These are phyloP conservation scores for Leucoraja erinaceus DNA, from an alignment of 2,113 vertebrate species.

Conservation along the genomic window DNA sequence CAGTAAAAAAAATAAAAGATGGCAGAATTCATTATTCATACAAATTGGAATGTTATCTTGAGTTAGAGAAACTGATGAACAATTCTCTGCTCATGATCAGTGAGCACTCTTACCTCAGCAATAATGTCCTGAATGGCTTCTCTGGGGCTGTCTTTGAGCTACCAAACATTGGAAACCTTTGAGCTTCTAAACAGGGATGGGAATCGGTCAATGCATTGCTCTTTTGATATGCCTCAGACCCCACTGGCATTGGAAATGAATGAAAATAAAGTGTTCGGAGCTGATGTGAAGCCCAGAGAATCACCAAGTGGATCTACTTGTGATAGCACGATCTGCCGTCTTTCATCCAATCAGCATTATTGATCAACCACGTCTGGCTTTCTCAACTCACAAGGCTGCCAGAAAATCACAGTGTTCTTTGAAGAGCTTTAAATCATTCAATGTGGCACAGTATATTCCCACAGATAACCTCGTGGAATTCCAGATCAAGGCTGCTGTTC, in stretches of 20 bases:
- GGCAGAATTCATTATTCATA: slow-evolving; percentile 66
- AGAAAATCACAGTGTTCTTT: neutral
- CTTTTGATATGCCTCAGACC: neutral
- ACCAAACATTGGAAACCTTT: neutral
- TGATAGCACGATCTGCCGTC: neutral
- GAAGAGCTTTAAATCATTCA: neutral
- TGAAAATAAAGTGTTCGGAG: neutral
- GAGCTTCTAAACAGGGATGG: neutral
- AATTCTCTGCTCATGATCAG: slow-evolving; percentile 65
- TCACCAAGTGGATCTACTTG: neutral
- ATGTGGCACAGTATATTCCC: neutral
- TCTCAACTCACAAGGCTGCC: neutral
- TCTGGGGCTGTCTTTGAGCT: slow-evolving; percentile 52
- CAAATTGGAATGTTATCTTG: slow-evolving; percentile 69
- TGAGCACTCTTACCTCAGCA: slow-evolving; percentile 70
- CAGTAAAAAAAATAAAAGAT: slow-evolving; percentile 64
- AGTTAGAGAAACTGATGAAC: slow-evolving; percentile 59
- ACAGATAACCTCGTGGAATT: neutral
- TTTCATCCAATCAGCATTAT: neutral
- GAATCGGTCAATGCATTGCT: neutral
- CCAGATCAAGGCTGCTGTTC: neutral
- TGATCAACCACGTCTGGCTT: neutral
- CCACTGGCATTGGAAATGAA: neutral
- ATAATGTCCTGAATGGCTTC: slow-evolving; percentile 67
- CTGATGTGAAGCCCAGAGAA: neutral